Base-by-base conservation (phyloP, 2,888 invertebrate genomes). In the Dryobota labecula region DNA sequence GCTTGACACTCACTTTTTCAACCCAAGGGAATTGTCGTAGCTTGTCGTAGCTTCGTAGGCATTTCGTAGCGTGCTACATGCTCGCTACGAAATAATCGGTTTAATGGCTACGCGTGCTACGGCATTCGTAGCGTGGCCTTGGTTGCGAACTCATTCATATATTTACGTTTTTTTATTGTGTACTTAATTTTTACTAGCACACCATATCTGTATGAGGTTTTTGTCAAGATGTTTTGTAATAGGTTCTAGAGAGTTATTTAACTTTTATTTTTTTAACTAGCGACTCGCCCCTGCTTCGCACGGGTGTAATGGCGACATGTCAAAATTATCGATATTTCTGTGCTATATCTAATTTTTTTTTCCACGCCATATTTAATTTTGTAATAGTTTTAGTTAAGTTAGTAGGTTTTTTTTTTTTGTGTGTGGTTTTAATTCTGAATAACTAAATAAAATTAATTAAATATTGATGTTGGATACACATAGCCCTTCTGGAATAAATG, bases 11-110 rank as follows among this genome's bases (percentile, higher is more conserved):
- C 63, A 62, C 58, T 75, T 73, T 82, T 72, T 60, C 68, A 49
- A 30, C 51, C 43, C 60, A 53, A 68, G 51, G 54, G 65, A 71
- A 56, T 54, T 57, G 53, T 71, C 57, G 75, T 70, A 78, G 68
- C 47, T 41, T 24, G 27, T 18, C 53, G 72, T 65, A 73, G 65
- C 69, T 30, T 9, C 61, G 74, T 73, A 76, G 70, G 43, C 68
- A 57, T 41, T 18, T 18, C 54, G 79, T 75, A 79, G 79, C 76
- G 80, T 65, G 80, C 70, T 78, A 78, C 77, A 45, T 49, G 62
- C 9, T 5, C 33, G 65, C 72, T 78, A 78, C 71, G 62, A 69
- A 71, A 60, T 71, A 68, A 68, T 70, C 65, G 57, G 30, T 67
- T 43, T 72, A 65, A 63, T 60, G 24, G 62, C 58, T 66, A 77